Percentiles rank a stretch among this genome's conserved stretches.
Evolutionary conservation across 2,113 vertebrate genomes (phyloP).

Genomic region (Brachypodius melanocephalos): DNA sequence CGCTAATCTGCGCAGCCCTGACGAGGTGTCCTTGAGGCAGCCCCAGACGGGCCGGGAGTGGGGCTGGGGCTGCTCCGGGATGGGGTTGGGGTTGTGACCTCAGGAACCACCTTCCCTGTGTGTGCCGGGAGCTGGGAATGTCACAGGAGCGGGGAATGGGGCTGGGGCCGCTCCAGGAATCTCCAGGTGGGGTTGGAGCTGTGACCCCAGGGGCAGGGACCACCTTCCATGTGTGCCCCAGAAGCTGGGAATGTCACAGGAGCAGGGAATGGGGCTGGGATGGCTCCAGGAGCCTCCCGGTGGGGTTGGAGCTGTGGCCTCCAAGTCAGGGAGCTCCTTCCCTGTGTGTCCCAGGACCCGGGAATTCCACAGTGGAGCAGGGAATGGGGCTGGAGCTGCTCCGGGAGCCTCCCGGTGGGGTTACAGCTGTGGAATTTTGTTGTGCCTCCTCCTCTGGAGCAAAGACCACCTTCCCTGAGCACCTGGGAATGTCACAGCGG

Average conservation of each 20-base stretch:
- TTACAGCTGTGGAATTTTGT: no score
- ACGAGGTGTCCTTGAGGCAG: neutral
- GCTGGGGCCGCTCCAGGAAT: fast-evolving
- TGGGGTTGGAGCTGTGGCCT: no score
- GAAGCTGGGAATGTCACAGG: neutral
- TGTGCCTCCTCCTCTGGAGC: no score
- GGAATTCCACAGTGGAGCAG: neutral
- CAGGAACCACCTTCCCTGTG: fast-evolving
- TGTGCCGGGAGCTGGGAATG: neutral
- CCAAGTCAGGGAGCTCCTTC: neutral
- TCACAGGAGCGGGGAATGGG: neutral
- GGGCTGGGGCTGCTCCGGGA: neutral
- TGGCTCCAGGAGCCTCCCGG: fast-evolving
- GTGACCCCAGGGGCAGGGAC: neutral
- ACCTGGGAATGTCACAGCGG: fast-evolving
- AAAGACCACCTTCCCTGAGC: no score
- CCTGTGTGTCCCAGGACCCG: fast-evolving
- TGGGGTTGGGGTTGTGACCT: fast-evolving
- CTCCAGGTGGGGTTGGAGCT: fast-evolving
- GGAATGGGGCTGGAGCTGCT: no score
- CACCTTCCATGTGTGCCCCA: fast-evolving
- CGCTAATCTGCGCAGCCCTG: neutral
- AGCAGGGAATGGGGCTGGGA: no score
- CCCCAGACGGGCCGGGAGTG: fast-evolving
- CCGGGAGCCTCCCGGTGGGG: fast-evolving